Conservation (phyloP, 1,140 invertebrate species). For the Trypoxylus dichotomus region DNA sequence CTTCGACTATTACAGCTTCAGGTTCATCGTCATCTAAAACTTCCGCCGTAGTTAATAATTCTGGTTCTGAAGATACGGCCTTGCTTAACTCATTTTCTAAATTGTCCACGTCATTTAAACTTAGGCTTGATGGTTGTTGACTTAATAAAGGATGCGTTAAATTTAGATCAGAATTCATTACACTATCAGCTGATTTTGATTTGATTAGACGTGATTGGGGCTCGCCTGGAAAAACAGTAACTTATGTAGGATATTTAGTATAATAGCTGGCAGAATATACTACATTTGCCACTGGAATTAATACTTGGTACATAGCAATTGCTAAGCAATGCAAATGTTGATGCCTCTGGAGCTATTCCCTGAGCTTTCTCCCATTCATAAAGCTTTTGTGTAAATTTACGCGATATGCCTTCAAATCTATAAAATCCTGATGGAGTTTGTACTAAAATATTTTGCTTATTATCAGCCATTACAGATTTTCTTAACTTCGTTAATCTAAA, state of each 20-base stretch:
- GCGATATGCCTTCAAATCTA: conserved; percentile 81
- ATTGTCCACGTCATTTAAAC: conserved; percentile 70
- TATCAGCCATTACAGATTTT: conserved; percentile 59
- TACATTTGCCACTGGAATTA: conserved; percentile 8
- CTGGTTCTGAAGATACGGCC: conserved; percentile 48
- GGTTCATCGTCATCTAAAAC: conserved; percentile 56
- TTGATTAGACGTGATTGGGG: conserved; percentile 33
- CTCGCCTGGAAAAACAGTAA: conserved; percentile 29
- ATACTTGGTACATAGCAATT: conserved; percentile 56
- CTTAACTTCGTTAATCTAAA: conserved; percentile 64
- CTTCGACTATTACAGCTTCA: conserved; percentile 67
- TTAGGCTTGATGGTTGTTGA: conserved; percentile 70
- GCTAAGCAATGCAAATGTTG: conserved; percentile 75
- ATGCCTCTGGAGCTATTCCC: conserved; percentile 77
- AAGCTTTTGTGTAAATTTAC: conserved; percentile 84
- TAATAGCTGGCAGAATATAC: neutral
- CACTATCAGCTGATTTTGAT: conserved; percentile 25
- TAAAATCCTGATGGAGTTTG: conserved; percentile 80
- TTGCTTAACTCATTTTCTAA: conserved; percentile 54
- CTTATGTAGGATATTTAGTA: neutral
- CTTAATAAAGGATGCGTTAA: conserved; percentile 49
- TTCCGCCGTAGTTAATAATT: conserved; percentile 29
- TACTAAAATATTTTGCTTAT: conserved; percentile 73
- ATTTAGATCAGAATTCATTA: conserved; percentile 28
- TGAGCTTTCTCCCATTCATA: conserved; percentile 89